Evolutionary conservation across 2,888 invertebrate species (phyloP).

Genomic region (Macroteleia sp.): DNA sequence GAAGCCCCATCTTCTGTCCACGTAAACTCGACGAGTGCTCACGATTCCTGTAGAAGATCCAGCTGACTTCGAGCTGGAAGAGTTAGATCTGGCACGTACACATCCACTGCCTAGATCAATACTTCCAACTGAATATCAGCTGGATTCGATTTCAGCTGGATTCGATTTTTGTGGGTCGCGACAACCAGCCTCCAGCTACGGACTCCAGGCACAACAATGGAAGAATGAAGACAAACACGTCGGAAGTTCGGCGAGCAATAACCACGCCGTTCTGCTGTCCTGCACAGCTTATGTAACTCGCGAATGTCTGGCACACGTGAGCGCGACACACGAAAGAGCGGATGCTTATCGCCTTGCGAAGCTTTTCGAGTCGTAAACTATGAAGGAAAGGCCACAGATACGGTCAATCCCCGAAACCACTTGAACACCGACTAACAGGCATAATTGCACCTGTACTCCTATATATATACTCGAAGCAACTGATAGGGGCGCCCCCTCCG

Average conservation of each 20-base stretch:
- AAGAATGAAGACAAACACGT: not conserved
- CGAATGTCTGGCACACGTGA: constrained; percentile 18
- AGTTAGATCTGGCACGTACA: constrained; percentile 89
- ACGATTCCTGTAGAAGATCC: constrained; percentile 56
- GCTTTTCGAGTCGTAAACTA: no score
- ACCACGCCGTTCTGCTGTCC: no score
- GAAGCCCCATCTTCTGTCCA: constrained; percentile 69
- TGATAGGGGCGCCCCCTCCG: constrained; percentile 80
- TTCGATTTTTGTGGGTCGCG: no score
- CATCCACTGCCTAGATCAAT: constrained; percentile 86
- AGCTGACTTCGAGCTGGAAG: constrained; percentile 87
- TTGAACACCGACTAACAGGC: constrained; percentile 74
- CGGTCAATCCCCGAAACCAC: constrained; percentile 25
- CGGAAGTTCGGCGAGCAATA: no score
- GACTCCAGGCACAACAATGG: no score
- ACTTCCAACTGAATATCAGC: constrained; percentile 87
- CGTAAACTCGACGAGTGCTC: not conserved
- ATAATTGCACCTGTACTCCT: constrained; percentile 77
- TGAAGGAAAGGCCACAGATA: no score
- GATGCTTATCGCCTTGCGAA: constrained; percentile 20
- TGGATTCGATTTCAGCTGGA: no score
- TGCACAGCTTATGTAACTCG: constrained; percentile 47
- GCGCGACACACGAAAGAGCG: constrained; percentile 9
- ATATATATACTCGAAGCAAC: constrained; percentile 75
- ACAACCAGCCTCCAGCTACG: no score